Percentiles rank a stretch among this genome's conserved stretches.
Conservation (phyloP, 2,113 vertebrate species). For the Ptyas mucosa region DNA sequence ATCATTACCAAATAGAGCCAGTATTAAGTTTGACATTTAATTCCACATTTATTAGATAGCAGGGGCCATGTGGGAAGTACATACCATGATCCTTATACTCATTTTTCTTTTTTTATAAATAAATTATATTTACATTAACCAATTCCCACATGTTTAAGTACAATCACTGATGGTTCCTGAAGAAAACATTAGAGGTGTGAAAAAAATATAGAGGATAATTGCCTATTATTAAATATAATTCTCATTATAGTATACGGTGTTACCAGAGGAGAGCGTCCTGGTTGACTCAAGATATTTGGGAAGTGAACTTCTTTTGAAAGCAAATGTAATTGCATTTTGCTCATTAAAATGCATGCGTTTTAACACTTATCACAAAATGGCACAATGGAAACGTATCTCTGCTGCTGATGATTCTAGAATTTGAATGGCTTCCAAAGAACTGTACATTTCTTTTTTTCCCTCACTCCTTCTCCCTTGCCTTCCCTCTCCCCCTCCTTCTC, state of each 20-base stretch:
- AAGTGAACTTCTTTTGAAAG: conserved; percentile 14
- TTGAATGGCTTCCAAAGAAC: conserved; percentile 29
- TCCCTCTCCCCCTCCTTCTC: too few species aligned
- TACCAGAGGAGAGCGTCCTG: not conserved
- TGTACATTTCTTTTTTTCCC: not conserved
- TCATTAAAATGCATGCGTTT: conserved; percentile 16
- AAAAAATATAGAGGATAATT: not conserved
- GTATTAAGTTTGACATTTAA: not conserved
- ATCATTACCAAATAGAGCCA: not conserved
- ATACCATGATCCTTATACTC: not conserved
- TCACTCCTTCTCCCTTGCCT: too few species aligned
- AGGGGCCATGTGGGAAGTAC: not conserved
- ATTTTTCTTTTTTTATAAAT: not conserved
- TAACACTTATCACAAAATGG: conserved; percentile 6
- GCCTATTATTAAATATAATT: not conserved
- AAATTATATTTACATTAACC: not conserved
- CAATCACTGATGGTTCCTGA: not conserved
- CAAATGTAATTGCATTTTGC: conserved; percentile 2
- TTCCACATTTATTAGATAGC: not conserved
- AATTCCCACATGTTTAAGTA: not conserved
- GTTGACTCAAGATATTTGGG: not conserved
- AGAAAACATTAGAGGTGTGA: not conserved
- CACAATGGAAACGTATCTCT: conserved; percentile 8
- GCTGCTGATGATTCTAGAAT: not conserved
- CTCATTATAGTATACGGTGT: not conserved